Base-by-base conservation (phyloP, 1,140 invertebrate genomes). In the Matsumurasca onukii region DNA sequence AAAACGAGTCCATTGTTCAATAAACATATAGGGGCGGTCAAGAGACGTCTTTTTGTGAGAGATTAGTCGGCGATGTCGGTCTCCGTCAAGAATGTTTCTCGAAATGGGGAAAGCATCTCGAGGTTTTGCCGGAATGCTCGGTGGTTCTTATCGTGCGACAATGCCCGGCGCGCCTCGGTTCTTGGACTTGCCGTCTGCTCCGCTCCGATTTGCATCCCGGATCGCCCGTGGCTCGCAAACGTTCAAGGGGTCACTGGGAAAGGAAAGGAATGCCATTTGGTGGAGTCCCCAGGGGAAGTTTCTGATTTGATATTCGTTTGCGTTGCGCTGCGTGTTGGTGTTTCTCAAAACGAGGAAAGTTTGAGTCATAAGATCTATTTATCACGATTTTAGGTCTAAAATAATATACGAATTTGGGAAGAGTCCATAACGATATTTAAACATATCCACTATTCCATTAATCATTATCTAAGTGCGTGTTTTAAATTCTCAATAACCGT, bases 41-140 rank as follows among this genome's bases (percentile, higher is more conserved):
- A 22, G 20, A 12, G 49, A 5, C n/a, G 5, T 9, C 25, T 59
- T 59, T 59, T 59, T 59, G 55, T 59, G 9, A 59, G 55, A 59
- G 55, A 59, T 59, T 59, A 59, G 55, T 3, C 55, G 15, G 24
- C 34, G 17, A 39, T 39, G 34, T 17, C 34, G 24, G 15, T 9
- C 25, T 27, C 3, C 55, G 55, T 5, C 55, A 59, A 59, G 55
- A 59, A 59, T 59, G 55, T 39, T 29, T 29, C 55, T 59, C 55
- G 55, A 22, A 59, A 59, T 59, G 55, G 55, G 49, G 55, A 59
- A 59, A 59, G 55, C 24, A 59, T 59, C 22, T 59, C 22, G 15
- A 5, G n/a, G 24, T 59, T 59, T 59, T 59, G 55, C 25, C 55
- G 55, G 55, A 15, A 59, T 59, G 55, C 30, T 27, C 55, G 15